Evolutionary conservation across 2,797 vertebrate species (phyloP).

Genomic region (Anolis apletophallus): DNA sequence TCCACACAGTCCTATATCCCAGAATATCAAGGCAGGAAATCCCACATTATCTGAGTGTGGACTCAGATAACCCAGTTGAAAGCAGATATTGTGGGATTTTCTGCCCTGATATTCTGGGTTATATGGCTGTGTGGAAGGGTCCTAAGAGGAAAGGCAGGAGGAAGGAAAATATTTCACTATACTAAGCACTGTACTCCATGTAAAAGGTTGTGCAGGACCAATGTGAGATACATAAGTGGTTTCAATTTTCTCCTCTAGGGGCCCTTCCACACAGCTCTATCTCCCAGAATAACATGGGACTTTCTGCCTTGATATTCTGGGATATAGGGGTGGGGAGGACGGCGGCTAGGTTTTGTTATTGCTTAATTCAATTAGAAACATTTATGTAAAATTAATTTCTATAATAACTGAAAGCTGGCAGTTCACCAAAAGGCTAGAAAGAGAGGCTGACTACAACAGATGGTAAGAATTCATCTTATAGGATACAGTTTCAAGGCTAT

Average conservation of each 20-base stretch:
- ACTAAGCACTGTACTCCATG: not conserved
- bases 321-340: too few relatives aligned
- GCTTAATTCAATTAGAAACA: conserved; percentile 27
- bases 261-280: too few relatives aligned
- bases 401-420: conserved; percentile 11
- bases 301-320: too few relatives aligned
- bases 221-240: not conserved
- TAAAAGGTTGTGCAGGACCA: not conserved
- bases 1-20: too few relatives aligned
- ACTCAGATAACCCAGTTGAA: too few relatives aligned
- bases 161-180: not conserved
- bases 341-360: not conserved
- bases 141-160: too few relatives aligned
- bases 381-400: conserved; percentile 2
- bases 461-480: conserved; percentile 39
- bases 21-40: too few relatives aligned
- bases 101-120: too few relatives aligned
- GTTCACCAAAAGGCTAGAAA: conserved; percentile 10
- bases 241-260: not conserved
- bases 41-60: too few relatives aligned
- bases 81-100: too few relatives aligned
- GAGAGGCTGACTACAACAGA: conserved; percentile 33
- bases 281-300: too few relatives aligned
- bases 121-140: too few relatives aligned
- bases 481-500: conserved; percentile 53